phyloP scores from a whole-genome alignment of 2,888 invertebrate genomes.

The Clivina fossor region DNA sequence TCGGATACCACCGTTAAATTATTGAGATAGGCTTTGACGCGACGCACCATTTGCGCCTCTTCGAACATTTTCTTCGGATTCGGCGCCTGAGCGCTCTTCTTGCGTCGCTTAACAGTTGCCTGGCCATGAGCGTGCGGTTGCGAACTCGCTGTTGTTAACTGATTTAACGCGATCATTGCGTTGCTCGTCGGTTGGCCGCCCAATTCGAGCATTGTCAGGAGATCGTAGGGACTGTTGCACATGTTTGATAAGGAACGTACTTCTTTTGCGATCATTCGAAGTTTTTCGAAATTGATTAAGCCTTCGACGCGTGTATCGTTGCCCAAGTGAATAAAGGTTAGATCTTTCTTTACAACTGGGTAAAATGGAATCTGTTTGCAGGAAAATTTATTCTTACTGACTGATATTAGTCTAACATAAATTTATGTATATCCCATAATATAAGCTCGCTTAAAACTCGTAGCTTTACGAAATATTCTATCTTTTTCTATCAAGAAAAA shows the following conservation, averaged over 20 bases:
- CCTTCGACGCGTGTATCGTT: constrained; percentile 90
- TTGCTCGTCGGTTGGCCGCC: constrained; percentile 85
- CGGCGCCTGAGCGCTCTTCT: constrained; percentile 85
- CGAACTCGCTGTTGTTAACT: constrained; percentile 75
- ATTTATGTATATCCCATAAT: too few species aligned
- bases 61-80: constrained; percentile 99
- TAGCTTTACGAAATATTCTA: not conserved
- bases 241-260: constrained; percentile 87
- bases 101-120: constrained; percentile 85
- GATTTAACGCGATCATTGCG: constrained; percentile 86
- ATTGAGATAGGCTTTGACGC: constrained; percentile 94
- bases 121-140: constrained; percentile 60
- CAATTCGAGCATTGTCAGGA: constrained; percentile 79
- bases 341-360: constrained; percentile 90
- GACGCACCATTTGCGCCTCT: constrained; percentile 96
- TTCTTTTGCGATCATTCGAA: constrained; percentile 98
- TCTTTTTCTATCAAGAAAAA: not conserved
- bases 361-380: constrained; percentile 75
- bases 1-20: constrained; percentile 90
- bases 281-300: constrained; percentile 95
- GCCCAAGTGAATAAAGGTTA: constrained; percentile 97
- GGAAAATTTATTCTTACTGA: constrained; percentile 13
- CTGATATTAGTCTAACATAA: not conserved
- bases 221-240: constrained; percentile 92
- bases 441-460: too few species aligned